phyloP scores from a whole-genome alignment of 1,140 invertebrate genomes.

The Paramacrobiotus metropolitanus region DNA sequence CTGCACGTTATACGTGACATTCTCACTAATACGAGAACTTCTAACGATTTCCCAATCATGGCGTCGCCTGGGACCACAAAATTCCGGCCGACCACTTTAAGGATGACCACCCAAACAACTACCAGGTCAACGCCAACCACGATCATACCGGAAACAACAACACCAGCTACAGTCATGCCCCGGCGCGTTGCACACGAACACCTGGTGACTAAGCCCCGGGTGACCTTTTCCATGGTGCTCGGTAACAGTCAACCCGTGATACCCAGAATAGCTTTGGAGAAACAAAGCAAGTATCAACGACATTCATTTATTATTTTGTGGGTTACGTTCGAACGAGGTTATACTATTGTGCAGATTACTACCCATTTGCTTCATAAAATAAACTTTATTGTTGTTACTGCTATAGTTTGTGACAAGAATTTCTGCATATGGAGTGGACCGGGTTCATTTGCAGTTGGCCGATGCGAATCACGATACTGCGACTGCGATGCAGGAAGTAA shows the following conservation, averaged over 20 bases:
- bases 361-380: background rate
- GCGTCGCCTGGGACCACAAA: background rate
- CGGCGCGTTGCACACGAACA: too few relatives aligned
- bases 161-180: too few relatives aligned
- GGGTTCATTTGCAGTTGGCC: background rate
- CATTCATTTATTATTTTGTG: too few relatives aligned
- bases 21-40: background rate
- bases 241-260: background rate
- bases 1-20: background rate
- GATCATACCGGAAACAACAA: background rate
- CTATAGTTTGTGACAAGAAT: background rate
- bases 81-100: background rate
- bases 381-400: background rate
- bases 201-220: too few relatives aligned
- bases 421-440: background rate
- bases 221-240: too few relatives aligned
- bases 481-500: constrained; percentile 4
- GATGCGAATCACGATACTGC: background rate
- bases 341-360: background rate
- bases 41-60: background rate
- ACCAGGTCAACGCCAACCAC: background rate
- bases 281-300: too few relatives aligned
- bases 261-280: background rate
- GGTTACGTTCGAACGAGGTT: too few relatives aligned
- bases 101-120: background rate